Percentiles rank a stretch among this genome's conserved stretches.
Evolutionary conservation across 2,797 vertebrate genomes (phyloP).

Genomic region (Sphenopsis melanotis): DNA sequence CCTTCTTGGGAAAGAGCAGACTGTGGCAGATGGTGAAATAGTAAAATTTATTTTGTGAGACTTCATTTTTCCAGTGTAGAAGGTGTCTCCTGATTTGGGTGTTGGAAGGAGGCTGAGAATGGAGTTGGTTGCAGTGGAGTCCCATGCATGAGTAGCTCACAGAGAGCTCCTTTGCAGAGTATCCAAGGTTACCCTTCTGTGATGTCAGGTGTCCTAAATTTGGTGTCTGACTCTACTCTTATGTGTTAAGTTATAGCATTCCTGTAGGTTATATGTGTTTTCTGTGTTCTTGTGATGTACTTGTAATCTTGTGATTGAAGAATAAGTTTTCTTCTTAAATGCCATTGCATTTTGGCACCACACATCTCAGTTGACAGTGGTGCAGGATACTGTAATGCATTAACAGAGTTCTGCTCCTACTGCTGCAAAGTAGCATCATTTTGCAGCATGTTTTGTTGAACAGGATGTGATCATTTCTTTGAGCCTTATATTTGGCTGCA

Average conservation of each 20-base stretch:
- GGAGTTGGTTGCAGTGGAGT: background rate
- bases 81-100: background rate
- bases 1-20: background rate
- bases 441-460: background rate
- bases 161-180: background rate
- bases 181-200: background rate
- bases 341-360: background rate
- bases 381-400: background rate
- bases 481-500: background rate
- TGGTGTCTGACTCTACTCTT: rapidly evolving
- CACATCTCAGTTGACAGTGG: background rate
- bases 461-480: background rate
- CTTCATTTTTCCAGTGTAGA: background rate
- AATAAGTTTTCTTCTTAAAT: background rate
- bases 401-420: background rate
- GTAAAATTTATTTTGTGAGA: background rate
- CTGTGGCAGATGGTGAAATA: background rate
- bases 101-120: background rate
- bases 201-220: background rate
- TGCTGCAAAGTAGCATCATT: background rate
- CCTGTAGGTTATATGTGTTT: background rate
- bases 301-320: background rate
- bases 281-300: background rate
- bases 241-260: background rate
- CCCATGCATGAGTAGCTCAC: background rate